Evolutionary conservation across 2,888 invertebrate genomes (phyloP), one percentile per base, ranked within the genome.

Genomic region (Macrosiphum euphorbiae): DNA sequence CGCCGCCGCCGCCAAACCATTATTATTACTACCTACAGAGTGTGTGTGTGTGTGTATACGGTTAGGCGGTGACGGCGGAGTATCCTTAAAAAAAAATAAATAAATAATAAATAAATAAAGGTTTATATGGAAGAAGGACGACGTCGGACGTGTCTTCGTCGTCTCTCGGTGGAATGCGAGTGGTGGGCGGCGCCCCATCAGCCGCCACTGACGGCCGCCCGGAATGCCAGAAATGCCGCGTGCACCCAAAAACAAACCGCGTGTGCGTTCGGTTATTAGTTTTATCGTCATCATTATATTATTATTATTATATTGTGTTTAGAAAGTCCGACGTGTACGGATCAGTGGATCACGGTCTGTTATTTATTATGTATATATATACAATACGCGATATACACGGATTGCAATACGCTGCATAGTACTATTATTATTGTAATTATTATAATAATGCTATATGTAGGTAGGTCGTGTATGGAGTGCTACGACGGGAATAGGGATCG

Each of bases 111-210:
- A 89, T 89, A 89, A 89, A 50, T 52, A 88, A 86, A 94, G 94
- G 88, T 84, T 61, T 78, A 24, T 11, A 55, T 26, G n/a, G 89
- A 89, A 90, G 89, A 89, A 90, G 58, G 90, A 93, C 85, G 89
- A 93, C 85, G 89, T 78, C 55, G 41, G n/a, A n/a, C 41, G 41
- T 58, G 88, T n/a, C 88, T 85, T 44, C 88, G 92, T 84, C 84
- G 91, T 84, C 85, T 94, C 90, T 78, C 93, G 90, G 86, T 55
- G 92, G 93, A 88, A 90, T 90, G 92, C 58, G 89, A 90, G 93
- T 93, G 92, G 92, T 94, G 93, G 94, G 92, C 94, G 90, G 94
- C 92, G 92, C 94, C 92, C 87, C 85, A 87, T 61, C 67, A 61
- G 58, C 94, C 78, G 86, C 90, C 52, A 86, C 90, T 44, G 94